Base-by-base conservation (phyloP, 2,113 vertebrate genomes). In the Siphamia tubifer region DNA sequence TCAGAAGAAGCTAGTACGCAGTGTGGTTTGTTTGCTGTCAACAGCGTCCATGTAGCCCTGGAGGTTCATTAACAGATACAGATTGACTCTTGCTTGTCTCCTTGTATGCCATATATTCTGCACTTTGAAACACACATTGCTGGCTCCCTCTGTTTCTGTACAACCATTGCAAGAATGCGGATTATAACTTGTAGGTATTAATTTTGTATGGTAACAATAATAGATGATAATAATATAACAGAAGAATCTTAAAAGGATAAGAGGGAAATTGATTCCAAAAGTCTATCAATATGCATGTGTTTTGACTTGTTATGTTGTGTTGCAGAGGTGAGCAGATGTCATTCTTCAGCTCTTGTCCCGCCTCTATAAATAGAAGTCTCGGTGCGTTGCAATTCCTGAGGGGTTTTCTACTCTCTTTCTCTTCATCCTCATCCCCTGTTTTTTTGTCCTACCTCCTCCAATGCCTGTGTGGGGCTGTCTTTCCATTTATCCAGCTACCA, bases 321-420 rank as follows among this genome's bases (percentile, higher is more conserved):
- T 28, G 21, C 35, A 49, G 70, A 54, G 62, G 57, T 54, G 63
- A 71, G 58, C 64, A 60, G 78, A 83, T 74, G 83, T 88, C 84
- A 87, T 73, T 85, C 73, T 75, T 52, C 34, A 42, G 69, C 69
- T 82, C 64, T 66, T 64, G 81, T 82, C 80, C 80, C 72, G 32
- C 80, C 79, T 83, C 80, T 87, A 87, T 86, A 88, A 88, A 91
- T 88, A 91, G 84, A 87, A 65, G 56, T 82, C 74, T 65, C n/a
- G n/a, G 40, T 56, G 68, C 10, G 32, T 63, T 78, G 45, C 67
- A 62, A 67, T 74, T 85, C 83, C 89, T 72, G 11, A 44, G 74
- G 87, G 81, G 42, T 54, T 80, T 88, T 75, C 35, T 70, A 63
- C 62, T 69, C 44, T 19, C 39, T 65, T 20, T 8, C 4, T 62